Percentiles rank a stretch among this genome's conserved stretches.
phyloP scores from a whole-genome alignment of 2,888 invertebrate genomes.

The Petrolisthes manimaculis region DNA sequence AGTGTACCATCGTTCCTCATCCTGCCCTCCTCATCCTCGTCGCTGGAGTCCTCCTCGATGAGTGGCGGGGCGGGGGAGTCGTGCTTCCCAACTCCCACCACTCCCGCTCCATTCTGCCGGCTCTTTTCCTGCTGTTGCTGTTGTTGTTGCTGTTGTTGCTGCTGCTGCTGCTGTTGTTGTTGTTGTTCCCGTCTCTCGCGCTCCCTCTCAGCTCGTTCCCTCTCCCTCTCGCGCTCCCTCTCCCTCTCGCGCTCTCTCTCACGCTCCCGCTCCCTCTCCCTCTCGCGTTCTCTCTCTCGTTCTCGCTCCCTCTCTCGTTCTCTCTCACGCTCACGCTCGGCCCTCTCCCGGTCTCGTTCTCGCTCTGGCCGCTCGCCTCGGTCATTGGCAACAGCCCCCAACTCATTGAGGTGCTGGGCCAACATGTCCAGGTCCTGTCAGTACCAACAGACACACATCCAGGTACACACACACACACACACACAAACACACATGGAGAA shows the following conservation, averaged over 20 bases:
- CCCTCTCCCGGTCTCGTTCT: slow-evolving; percentile 36
- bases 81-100: slow-evolving; percentile 48
- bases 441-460: background rate
- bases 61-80: slow-evolving; percentile 67
- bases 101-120: slow-evolving; percentile 66
- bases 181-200: slow-evolving; percentile 44
- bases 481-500: background rate
- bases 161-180: slow-evolving; percentile 10
- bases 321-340: slow-evolving; percentile 13
- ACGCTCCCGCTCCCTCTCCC: slow-evolving; percentile 38
- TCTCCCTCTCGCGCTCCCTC: slow-evolving; percentile 33
- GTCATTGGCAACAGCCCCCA: slow-evolving; percentile 76
- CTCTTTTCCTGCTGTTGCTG: slow-evolving; percentile 52
- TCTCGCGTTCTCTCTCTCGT: background rate
- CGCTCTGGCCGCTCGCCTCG: slow-evolving; percentile 53
- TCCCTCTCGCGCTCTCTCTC: slow-evolving; percentile 41
- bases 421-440: slow-evolving; percentile 93
- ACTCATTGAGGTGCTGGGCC: slow-evolving; percentile 94
- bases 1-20: slow-evolving; percentile 93
- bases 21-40: slow-evolving; percentile 72
- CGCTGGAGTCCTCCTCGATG: slow-evolving; percentile 68
- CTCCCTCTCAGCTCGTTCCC: slow-evolving; percentile 43
- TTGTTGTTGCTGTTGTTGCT: slow-evolving; percentile 2
- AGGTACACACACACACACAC: no score
- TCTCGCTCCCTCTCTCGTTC: slow-evolving; percentile 41